Evolutionary conservation across 2,888 invertebrate genomes (phyloP).

Genomic region (Hirtodrosophila duncani): DNA sequence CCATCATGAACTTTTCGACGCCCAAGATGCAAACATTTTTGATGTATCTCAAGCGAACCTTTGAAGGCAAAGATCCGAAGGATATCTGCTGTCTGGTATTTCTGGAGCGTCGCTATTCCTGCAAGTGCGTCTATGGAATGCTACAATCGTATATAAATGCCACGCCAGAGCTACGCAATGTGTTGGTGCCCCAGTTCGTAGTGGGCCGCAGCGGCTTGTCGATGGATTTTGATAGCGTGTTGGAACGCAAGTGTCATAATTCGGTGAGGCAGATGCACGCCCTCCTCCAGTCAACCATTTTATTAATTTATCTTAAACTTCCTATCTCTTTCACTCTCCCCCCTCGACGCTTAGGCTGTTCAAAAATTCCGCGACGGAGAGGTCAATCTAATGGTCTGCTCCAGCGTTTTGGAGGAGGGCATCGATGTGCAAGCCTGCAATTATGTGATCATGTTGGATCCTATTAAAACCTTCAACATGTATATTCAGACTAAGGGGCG

Average conservation of each 20-base stretch:
- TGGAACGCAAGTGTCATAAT: conserved; percentile 69
- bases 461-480: conserved; percentile 85
- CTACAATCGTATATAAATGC: conserved; percentile 80
- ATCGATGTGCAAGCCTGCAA: conserved; percentile 91
- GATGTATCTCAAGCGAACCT: conserved; percentile 81
- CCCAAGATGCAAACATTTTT: conserved; percentile 83
- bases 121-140: conserved; percentile 86
- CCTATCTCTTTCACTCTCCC: neutral
- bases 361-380: conserved; percentile 81
- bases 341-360: no score
- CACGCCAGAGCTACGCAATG: conserved; percentile 79
- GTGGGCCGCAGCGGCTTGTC: conserved; percentile 80
- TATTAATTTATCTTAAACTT: neutral
- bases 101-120: conserved; percentile 82
- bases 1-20: conserved; percentile 81
- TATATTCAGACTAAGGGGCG: conserved; percentile 94
- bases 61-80: conserved; percentile 73
- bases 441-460: conserved; percentile 87
- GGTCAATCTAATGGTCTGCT: conserved; percentile 84
- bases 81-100: conserved; percentile 76
- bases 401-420: conserved; percentile 94
- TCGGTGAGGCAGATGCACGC: no score
- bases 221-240: conserved; percentile 57
- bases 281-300: neutral
- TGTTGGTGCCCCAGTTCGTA: conserved; percentile 83